Base-by-base conservation (phyloP, 2,888 invertebrate species). In the Anagyrus pseudococci region DNA sequence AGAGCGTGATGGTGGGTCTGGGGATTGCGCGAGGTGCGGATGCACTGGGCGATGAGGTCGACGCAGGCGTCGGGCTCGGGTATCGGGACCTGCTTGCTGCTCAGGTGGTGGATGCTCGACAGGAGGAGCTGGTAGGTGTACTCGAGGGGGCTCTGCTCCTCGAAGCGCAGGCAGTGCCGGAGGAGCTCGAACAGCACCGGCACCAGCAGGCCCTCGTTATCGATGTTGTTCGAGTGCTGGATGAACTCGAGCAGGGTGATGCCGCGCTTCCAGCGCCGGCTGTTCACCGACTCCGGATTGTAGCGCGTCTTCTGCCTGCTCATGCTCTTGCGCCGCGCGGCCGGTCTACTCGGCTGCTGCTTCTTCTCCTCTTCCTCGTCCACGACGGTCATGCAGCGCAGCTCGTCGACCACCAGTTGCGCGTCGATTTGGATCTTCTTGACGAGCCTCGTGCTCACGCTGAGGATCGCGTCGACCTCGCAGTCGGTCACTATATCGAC, bases 1-100 rank as follows among this genome's bases (percentile, higher is more conserved):
- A 98, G 83, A 0, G 97, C 95, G 73, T 96, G 94, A 73, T 97
- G 93, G 75, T 98, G 97, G 0, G 97, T 96, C 81, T 97, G 96
- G 0, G 96, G 96, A 81, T 96, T 96, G 74, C 91, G 90, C 0
- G 96, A 94, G 2, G 90, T 89, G 68, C 97, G 85, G 56, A 98
- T 90, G 73, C 95, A 96, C 71, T 94, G 91, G 0, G 98, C 94
- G 2, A 94, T 86, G 26, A 90, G 75, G 71, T 93, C 93, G 41
- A 94, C 88, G 68, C 91, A 88, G 61, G 86, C 82, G 58, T 79
- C 74, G 26, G 80, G 81, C 52, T 83, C 81, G 0, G 85, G 84
- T 23, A 87, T 73, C 0, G 73, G 68, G 8, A 72, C 43, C 1
- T 68, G 63, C 15, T 75, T 76, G 0, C 40, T 69, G 2, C 72